Base-by-base conservation (phyloP, 1,140 invertebrate species). In the Acromyrmex echinatior region DNA sequence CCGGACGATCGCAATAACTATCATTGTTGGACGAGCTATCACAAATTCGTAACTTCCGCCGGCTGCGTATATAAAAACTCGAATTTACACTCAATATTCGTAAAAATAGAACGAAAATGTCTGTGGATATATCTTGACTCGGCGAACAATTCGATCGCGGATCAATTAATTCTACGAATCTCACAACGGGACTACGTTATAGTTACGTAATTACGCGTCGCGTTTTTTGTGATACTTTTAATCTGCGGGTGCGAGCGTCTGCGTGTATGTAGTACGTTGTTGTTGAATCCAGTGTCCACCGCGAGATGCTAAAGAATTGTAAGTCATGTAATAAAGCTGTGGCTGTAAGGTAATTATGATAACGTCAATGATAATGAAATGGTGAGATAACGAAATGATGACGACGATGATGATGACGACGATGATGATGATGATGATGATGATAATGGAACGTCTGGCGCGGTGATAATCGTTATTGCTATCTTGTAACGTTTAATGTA, bases 401-500 rank as follows among this genome's bases (percentile, higher is more conserved):
- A 73, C 49, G 51, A 76, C 65, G 45, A 89, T 68, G 35, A 84
- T 53, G 78, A 66, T 56, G 65, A 73, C 56, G 28, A 31, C 28
- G 28, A 31, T 53, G 73, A 66, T 56, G 65, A 73, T 51, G 28
- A 31, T 74, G 80, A 90, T 81, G 74, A 81, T 87, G 56, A 86
- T 79, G 28, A 82, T 31, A 39, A 63, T 84, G 70, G 80, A 63
- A 89, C 88, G 80, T 84, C 70, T 84, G 80, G 81, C 70, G 78
- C 65, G 74, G 80, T 87, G 90, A 91, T 91, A 87, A 92, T 93
- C 89, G 91, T 94, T 93, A 91, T 92, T 91, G 90, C 89, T 92
- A 94, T 93, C 92, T 92, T 89, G 92, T 95, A 95, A 94, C 91
- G 91, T 95, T 94, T 94, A 94, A 95, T 92, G 92, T 95, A 94